A percentile compares a stretch with the other conserved stretches of the same genome.
Evolutionary conservation across 2,888 invertebrate genomes (phyloP).

Genomic region (Caenorhabditis virilis): DNA sequence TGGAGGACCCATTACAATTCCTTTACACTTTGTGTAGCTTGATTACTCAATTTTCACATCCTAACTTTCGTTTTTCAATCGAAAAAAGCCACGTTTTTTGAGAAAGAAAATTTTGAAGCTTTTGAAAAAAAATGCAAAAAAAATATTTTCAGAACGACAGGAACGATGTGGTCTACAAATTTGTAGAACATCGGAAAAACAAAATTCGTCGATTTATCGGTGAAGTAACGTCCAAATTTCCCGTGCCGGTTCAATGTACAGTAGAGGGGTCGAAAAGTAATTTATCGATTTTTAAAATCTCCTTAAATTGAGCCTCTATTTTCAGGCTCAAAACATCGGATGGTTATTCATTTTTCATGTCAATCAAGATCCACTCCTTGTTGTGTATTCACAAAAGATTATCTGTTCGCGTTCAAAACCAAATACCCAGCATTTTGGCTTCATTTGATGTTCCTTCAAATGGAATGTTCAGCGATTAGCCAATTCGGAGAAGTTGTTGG

Average conservation of each 20-base stretch:
- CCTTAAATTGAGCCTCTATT: background rate
- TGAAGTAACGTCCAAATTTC: constrained; percentile 82
- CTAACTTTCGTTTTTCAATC: too few relatives aligned
- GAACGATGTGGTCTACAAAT: constrained; percentile 80
- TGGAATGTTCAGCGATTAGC: constrained; percentile 60
- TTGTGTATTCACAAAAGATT: constrained; percentile 78
- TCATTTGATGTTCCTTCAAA: constrained; percentile 84
- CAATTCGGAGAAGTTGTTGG: constrained; percentile 69
- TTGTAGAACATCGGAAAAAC: constrained; percentile 90
- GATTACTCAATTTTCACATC: too few relatives aligned
- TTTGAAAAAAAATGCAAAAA: too few relatives aligned
- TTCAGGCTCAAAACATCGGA: constrained; percentile 79
- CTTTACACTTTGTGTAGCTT: too few relatives aligned
- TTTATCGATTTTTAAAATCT: constrained; percentile 5
- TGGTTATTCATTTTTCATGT: constrained; percentile 87
- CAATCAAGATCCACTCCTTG: constrained; percentile 80
- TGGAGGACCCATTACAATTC: too few relatives aligned
- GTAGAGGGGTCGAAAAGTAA: constrained; percentile 77
- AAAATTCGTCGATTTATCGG: constrained; percentile 90
- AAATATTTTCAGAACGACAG: constrained; percentile 37
- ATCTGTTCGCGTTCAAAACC: constrained; percentile 72
- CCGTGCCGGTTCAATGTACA: constrained; percentile 88
- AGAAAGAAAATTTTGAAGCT: too few relatives aligned
- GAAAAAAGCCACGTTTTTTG: too few relatives aligned
- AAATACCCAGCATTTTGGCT: constrained; percentile 88